These are phyloP conservation scores for Tipula helvola DNA, from an alignment of 2,888 invertebrate genomes.

Conservation along the genomic window DNA sequence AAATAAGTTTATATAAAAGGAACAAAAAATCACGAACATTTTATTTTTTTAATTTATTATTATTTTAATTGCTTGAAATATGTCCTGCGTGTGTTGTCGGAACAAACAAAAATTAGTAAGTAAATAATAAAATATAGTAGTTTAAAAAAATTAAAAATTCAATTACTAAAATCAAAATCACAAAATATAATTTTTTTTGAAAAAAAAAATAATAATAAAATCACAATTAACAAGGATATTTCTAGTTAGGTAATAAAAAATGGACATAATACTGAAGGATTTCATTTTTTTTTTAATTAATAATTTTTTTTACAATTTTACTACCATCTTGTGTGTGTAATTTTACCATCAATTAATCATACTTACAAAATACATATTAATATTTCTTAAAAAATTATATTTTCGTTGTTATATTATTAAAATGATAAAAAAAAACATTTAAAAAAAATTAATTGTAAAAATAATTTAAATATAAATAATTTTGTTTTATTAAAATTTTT, in stretches of 20 bases:
- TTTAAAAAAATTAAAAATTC: neutral
- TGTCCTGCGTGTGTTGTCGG: neutral
- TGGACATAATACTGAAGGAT: neutral
- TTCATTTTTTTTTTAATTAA: constrained; percentile 6
- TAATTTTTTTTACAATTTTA: neutral
- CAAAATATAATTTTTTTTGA: neutral
- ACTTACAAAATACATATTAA: neutral
- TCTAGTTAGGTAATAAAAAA: neutral
- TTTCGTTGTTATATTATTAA: neutral
- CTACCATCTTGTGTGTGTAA: neutral
- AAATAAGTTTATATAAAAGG: neutral
- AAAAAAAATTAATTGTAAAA: constrained; percentile 4
- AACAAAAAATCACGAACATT: neutral
- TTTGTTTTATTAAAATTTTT: neutral
- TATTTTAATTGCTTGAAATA: neutral
- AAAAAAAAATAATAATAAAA: neutral
- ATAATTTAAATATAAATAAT: neutral
- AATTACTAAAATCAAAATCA: neutral
- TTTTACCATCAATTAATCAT: neutral
- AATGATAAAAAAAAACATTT: neutral
- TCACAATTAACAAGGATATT: neutral
- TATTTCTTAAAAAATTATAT: neutral
- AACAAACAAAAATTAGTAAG: neutral
- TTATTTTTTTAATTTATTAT: neutral
- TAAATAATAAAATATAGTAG: neutral